phyloP scores from a whole-genome alignment of 35 echinoderm and acorn worm species.

The Heliocidaris erythrogramma region DNA sequence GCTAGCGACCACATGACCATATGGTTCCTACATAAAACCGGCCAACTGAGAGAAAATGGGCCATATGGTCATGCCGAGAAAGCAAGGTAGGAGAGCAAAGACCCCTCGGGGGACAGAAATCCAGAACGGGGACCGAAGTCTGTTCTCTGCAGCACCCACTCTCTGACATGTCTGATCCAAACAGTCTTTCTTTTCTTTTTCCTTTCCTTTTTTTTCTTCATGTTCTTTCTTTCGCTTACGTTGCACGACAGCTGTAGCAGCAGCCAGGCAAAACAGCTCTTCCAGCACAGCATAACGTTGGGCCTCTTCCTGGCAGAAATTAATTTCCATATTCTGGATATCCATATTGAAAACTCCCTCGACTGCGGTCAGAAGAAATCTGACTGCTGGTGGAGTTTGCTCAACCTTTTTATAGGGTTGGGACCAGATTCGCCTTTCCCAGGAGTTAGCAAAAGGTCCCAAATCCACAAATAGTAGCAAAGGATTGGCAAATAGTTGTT shows the following conservation, averaged over 20 bases:
- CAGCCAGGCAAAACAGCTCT: constrained; percentile 16
- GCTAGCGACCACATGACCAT: too few relatives aligned
- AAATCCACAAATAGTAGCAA: too few relatives aligned
- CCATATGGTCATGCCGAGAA: too few relatives aligned
- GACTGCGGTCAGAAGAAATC: constrained; percentile 6
- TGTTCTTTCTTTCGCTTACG: too few relatives aligned
- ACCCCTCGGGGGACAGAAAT: too few relatives aligned
- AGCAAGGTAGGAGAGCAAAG: too few relatives aligned
- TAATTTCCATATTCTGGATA: background rate
- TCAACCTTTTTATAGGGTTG: too few relatives aligned
- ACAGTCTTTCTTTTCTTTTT: constrained; percentile 23
- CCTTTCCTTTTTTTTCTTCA: background rate
- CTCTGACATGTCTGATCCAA: constrained; percentile 21
- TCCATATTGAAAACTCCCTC: background rate
- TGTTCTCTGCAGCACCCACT: background rate
- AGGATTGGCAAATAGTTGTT: too few relatives aligned
- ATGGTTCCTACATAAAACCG: too few relatives aligned
- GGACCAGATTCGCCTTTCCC: too few relatives aligned
- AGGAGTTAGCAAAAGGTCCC: too few relatives aligned
- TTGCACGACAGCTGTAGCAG: constrained; percentile 12
- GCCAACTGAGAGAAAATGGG: too few relatives aligned
- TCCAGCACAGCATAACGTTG: background rate
- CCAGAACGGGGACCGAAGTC: constrained; percentile 22
- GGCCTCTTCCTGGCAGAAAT: constrained; percentile 25
- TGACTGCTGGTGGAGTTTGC: background rate